Evolutionary conservation across 35 echinoderm and acorn worm species (phyloP), one percentile per base, ranked within the genome.

Genomic region (Holothuria glaberrima): DNA sequence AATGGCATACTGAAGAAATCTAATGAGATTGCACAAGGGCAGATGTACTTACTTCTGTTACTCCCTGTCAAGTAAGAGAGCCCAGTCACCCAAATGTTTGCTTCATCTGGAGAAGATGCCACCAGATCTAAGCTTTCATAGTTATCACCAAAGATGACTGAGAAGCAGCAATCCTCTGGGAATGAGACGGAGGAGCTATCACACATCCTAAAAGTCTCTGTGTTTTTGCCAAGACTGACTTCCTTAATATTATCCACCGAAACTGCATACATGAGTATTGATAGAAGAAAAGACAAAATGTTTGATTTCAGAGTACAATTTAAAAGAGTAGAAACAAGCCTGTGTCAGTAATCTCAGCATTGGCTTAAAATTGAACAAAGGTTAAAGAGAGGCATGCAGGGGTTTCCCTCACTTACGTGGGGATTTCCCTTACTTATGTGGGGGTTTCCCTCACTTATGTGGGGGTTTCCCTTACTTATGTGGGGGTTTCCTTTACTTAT

Each of bases 81-180:
- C 27, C 95, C 95, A 25, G 95, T 98, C 33, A 94, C 91, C 95
- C 95, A 98, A 38, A 98, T 98, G 31, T 98, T 98, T 13, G 92
- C 90, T 69, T 98, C 95, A 59, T 98, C 95, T 20, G 92, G 79
- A 20, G 93, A 75, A 48, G 86, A 70, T 12, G 95, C 93, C 59
- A 98, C 93, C 14, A 98, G 74, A 50, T 98, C 95, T 26, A 98
- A 67, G 33, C 86, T 98, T 59, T 94, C 87, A 58, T 94, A 98
- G 52, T 93, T 71, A 48, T 98, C 93, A 14, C 95, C 93, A 54
- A 94, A 98, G 71, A 98, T 98, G 35, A 98, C 68, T 17, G 95
- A 98, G 67, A 98, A 98, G 33, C 90, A 90, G 84, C 95, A 94
- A 33, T 98, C 95, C 44, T 98, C 95, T 10, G 95, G 92, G 45